Evolutionary conservation across 37 sponge, comb jelly and placozoan species (phyloP).

Genomic region (Tethya wilhelma): DNA sequence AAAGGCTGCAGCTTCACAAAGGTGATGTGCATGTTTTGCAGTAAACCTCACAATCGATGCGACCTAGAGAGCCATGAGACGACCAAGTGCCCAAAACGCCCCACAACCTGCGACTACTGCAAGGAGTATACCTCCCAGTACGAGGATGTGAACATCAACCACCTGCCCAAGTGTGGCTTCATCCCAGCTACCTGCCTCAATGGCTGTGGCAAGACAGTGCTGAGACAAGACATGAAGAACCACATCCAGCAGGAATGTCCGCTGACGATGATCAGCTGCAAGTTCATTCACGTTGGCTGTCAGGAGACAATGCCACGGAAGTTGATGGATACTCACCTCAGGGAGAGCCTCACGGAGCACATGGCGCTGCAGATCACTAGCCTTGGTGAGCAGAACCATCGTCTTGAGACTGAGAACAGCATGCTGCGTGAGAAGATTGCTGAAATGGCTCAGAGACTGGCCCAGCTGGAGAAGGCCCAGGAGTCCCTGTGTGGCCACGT

Average conservation of each 20-base stretch:
- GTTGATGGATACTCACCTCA: background rate
- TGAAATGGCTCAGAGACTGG: too few species aligned
- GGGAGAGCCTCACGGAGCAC: background rate
- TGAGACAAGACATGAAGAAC: background rate
- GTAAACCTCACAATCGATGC: background rate
- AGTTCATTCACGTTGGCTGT: background rate
- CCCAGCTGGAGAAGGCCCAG: too few species aligned
- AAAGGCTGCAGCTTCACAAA: background rate
- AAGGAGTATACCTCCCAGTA: background rate
- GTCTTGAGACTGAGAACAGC: background rate
- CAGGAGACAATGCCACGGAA: background rate
- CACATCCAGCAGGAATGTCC: background rate
- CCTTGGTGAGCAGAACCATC: too few species aligned
- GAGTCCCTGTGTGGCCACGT: too few species aligned
- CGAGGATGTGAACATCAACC: background rate
- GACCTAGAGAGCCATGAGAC: background rate
- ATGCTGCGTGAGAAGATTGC: background rate
- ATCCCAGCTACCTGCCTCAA: background rate
- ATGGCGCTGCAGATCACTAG: background rate
- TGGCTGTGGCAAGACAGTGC: background rate
- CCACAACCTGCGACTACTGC: background rate
- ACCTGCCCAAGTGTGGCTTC: background rate
- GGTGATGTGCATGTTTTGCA: background rate
- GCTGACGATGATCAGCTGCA: background rate
- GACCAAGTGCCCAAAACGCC: background rate